Conservation (phyloP, 2,888 invertebrate species). For the Deilephila porcellus region DNA sequence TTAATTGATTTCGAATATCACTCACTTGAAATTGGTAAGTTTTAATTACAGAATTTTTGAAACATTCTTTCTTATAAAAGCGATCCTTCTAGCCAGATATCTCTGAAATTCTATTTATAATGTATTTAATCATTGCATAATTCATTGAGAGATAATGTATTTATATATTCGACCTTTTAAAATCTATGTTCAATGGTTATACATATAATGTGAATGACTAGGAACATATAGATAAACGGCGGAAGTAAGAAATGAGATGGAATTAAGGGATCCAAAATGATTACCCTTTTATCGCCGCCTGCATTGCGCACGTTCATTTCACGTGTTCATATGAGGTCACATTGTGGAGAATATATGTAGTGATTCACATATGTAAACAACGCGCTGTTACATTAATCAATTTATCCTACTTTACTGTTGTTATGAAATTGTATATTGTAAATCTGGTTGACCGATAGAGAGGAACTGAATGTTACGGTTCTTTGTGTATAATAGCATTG, state of each 20-base stretch:
- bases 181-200: neutral
- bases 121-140: neutral
- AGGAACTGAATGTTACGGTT: neutral
- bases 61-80: neutral
- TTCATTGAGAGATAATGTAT: neutral
- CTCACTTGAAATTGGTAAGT: too few species aligned
- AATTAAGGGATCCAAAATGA: neutral
- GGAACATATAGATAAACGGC: neutral
- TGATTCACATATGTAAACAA: slow-evolving; percentile 40
- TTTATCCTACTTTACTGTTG: slow-evolving; percentile 18
- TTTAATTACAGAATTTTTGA: too few species aligned
- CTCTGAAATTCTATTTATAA: neutral
- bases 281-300: neutral
- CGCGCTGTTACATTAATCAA: slow-evolving; percentile 21
- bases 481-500: neutral
- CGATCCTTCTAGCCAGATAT: neutral
- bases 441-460: neutral
- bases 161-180: neutral
- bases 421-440: slow-evolving; percentile 10
- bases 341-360: slow-evolving; percentile 19
- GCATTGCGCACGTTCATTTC: neutral
- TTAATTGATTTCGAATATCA: too few species aligned
- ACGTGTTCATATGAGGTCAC: slow-evolving; percentile 31
- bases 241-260: neutral
- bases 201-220: neutral